Evolutionary conservation across 2,797 vertebrate genomes (phyloP), one percentile per base, ranked within the genome.

Genomic region (Sphenodon punctatus): DNA sequence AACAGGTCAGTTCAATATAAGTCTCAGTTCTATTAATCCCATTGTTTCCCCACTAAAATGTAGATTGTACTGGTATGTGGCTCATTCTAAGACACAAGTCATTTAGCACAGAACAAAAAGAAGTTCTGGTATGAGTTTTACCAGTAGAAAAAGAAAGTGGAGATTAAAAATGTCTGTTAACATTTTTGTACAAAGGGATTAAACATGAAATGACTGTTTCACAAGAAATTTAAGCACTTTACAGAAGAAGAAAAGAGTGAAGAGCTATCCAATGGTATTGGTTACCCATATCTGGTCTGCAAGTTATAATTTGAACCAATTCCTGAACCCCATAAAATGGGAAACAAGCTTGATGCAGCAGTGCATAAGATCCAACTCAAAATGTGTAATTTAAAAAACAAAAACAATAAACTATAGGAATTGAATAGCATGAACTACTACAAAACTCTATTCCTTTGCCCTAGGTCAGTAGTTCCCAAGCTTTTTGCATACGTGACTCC

Each of bases 381-480:
- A 56, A 66, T 75, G 71, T 67, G 73, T 73, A 78, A 86, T 55
- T 72, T 5, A 82, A 85, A n/a, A n/a, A n/a, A n/a, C n/a, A n/a
- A n/a, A n/a, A n/a, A n/a, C n/a, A n/a, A n/a, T n/a, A 87, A 51
- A 17, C 14, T 39, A 66, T 71, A 58, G 38, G 32, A 83, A 55
- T 36, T 75, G 39, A 25, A 17, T 41, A 77, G 34, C 30, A 79
- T 81, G 61, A n/a, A n/a, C n/a, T n/a, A n/a, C n/a, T n/a, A n/a
- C n/a, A n/a, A n/a, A n/a, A n/a, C n/a, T n/a, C n/a, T n/a, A n/a
- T n/a, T n/a, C n/a, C n/a, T n/a, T n/a, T n/a, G n/a, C n/a, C n/a
- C n/a, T n/a, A n/a, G n/a, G n/a, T n/a, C n/a, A n/a, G n/a, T n/a
- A n/a, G n/a, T n/a, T n/a, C n/a, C n/a, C n/a, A n/a, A n/a, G n/a